phyloP scores from a whole-genome alignment of 2,888 invertebrate genomes.

The Eurytoma adleriae region DNA sequence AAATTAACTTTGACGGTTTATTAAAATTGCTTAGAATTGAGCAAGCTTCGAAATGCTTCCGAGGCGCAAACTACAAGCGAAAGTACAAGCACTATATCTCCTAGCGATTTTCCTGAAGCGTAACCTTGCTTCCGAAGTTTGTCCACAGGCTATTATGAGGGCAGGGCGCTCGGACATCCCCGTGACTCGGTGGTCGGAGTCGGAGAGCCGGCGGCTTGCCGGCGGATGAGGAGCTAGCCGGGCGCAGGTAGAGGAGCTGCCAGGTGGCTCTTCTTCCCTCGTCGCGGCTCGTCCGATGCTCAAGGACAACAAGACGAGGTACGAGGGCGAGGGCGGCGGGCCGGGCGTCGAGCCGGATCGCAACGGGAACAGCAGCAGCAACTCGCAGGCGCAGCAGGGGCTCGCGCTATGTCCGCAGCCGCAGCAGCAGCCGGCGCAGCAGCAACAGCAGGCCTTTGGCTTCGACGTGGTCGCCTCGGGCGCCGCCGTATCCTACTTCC shows the following conservation, averaged over 20 bases:
- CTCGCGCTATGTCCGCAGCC: conserved; percentile 46
- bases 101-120: no score
- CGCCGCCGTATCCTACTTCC: conserved; percentile 60
- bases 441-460: conserved; percentile 54
- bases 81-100: no score
- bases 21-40: no score
- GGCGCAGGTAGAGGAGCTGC: conserved; percentile 60
- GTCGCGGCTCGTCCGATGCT: conserved; percentile 69
- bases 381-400: conserved; percentile 24
- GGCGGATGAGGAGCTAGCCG: conserved; percentile 65
- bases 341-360: conserved; percentile 70
- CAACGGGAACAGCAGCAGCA: conserved; percentile 69
- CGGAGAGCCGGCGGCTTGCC: conserved; percentile 61
- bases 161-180: conserved; percentile 60
- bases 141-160: conserved; percentile 63
- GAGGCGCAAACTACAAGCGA: no score
- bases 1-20: no score
- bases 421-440: conserved; percentile 65
- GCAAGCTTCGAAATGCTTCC: no score
- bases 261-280: conserved; percentile 58
- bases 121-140: no score
- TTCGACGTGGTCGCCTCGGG: conserved; percentile 55
- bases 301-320: conserved; percentile 69
- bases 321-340: conserved; percentile 66
- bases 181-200: conserved; percentile 65